Evolutionary conservation across 1,140 invertebrate genomes (phyloP).

Genomic region (Acromyrmex charruanus): DNA sequence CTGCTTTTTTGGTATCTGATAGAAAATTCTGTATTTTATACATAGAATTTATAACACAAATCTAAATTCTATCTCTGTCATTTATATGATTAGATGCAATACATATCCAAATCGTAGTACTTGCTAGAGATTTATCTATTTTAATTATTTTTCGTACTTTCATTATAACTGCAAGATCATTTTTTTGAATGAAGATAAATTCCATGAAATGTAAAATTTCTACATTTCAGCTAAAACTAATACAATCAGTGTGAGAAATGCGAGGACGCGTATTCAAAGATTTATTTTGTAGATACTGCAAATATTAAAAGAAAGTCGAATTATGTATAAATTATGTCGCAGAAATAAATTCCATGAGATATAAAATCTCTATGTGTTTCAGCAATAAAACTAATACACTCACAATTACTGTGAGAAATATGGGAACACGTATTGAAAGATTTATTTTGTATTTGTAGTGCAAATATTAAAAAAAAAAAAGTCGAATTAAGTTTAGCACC

Average conservation of each 20-base stretch:
- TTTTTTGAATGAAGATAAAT: not conserved
- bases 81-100: too few species aligned
- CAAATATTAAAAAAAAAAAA: constrained; percentile 18
- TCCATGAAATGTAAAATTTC: not conserved
- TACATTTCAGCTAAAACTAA: constrained; percentile 28
- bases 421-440: constrained; percentile 10
- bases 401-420: constrained; percentile 26
- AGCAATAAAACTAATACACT: constrained; percentile 10
- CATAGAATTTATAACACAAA: too few species aligned
- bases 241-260: constrained; percentile 20
- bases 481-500: not conserved
- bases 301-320: constrained; percentile 2
- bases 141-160: too few species aligned
- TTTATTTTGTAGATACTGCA: not conserved
- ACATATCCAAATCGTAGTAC: too few species aligned
- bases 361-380: constrained; percentile 4
- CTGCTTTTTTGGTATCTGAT: too few species aligned
- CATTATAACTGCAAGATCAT: too few species aligned
- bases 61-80: too few species aligned
- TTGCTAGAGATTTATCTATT: too few species aligned
- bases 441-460: not conserved
- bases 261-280: constrained; percentile 10
- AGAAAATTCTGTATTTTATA: too few species aligned
- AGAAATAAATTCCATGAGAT: constrained; percentile 13
- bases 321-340: not conserved